A percentile compares a stretch with the other conserved stretches of the same genome.
Evolutionary conservation across 2,888 invertebrate species (phyloP).

Genomic region (Strigamia maritima): DNA sequence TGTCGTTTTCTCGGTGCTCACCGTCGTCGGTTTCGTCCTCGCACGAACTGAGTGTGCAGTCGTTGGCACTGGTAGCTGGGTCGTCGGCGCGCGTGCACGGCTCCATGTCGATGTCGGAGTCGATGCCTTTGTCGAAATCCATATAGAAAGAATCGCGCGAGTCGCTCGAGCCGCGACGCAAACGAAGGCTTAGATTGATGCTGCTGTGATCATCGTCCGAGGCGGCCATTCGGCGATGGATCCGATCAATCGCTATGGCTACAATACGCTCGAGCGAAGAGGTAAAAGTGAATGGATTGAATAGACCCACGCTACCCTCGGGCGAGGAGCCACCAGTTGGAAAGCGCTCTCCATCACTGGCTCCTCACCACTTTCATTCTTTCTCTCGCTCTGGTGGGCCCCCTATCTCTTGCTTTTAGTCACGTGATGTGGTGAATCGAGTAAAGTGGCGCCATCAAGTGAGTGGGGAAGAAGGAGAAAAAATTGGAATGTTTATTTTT

Average conservation of each 20-base stretch:
- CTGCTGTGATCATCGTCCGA: constrained; percentile 68
- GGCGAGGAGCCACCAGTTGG: constrained; percentile 34
- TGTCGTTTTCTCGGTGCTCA: background rate
- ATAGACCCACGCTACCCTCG: constrained; percentile 28
- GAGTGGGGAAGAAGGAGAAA: background rate
- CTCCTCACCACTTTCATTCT: background rate
- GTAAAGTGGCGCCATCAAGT: background rate
- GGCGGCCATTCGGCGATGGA: constrained; percentile 26
- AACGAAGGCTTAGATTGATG: constrained; percentile 78
- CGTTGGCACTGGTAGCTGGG: constrained; percentile 12
- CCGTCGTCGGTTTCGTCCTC: constrained; percentile 36
- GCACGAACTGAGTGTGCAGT: constrained; percentile 37
- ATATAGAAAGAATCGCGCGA: constrained; percentile 84
- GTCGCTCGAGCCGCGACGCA: constrained; percentile 79
- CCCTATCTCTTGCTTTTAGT: background rate
- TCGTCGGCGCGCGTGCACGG: constrained; percentile 37
- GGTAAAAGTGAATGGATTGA: background rate
- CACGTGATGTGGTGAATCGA: background rate
- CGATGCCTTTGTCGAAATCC: constrained; percentile 84
- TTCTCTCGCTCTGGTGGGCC: background rate
- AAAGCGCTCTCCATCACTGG: constrained; percentile 33
- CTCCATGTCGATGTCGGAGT: constrained; percentile 64
- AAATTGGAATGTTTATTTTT: constrained; percentile 1
- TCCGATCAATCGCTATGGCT: background rate
- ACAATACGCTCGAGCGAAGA: background rate